These are phyloP conservation scores for Hucho hucho DNA, from an alignment of 2,113 vertebrate genomes.

Conservation along the genomic window DNA sequence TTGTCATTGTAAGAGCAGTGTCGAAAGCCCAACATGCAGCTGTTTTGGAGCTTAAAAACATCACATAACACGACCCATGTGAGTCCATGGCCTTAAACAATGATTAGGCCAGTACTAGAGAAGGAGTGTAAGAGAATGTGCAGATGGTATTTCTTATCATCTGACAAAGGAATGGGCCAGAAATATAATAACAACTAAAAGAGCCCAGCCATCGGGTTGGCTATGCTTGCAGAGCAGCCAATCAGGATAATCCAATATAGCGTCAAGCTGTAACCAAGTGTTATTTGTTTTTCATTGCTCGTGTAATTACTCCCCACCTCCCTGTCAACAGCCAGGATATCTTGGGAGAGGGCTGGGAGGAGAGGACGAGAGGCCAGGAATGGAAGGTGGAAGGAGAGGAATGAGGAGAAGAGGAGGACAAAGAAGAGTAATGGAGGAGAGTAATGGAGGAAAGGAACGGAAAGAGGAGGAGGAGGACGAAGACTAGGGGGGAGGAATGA, in stretches of 20 bases:
- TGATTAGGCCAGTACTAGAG: slow-evolving; percentile 33
- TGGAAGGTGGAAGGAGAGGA: neutral
- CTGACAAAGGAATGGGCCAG: slow-evolving; percentile 34
- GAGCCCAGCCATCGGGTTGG: slow-evolving; percentile 25
- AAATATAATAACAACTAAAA: slow-evolving; percentile 50
- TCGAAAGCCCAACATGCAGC: slow-evolving; percentile 18
- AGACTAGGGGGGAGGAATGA: slow-evolving; percentile 15
- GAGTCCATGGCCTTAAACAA: slow-evolving; percentile 28
- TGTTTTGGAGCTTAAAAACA: slow-evolving; percentile 37
- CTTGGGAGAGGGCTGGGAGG: slow-evolving; percentile 2
- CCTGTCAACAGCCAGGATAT: slow-evolving; percentile 5
- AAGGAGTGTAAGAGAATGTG: slow-evolving; percentile 40
- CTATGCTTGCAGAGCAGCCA: slow-evolving; percentile 24
- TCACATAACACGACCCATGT: slow-evolving; percentile 25
- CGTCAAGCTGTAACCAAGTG: slow-evolving; percentile 34
- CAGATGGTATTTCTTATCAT: slow-evolving; percentile 55
- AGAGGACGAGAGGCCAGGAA: slow-evolving; percentile 16
- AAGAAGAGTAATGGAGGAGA: slow-evolving; percentile 16
- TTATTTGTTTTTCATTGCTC: slow-evolving; percentile 53
- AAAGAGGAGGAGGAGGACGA: slow-evolving; percentile 15
- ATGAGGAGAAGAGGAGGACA: slow-evolving; percentile 7
- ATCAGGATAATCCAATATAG: slow-evolving; percentile 41
- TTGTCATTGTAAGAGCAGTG: neutral
- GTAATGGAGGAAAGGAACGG: neutral
- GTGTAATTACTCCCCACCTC: slow-evolving; percentile 39